Conservation (phyloP, 2,797 vertebrate species). For the Synaphobranchus kaupii region DNA sequence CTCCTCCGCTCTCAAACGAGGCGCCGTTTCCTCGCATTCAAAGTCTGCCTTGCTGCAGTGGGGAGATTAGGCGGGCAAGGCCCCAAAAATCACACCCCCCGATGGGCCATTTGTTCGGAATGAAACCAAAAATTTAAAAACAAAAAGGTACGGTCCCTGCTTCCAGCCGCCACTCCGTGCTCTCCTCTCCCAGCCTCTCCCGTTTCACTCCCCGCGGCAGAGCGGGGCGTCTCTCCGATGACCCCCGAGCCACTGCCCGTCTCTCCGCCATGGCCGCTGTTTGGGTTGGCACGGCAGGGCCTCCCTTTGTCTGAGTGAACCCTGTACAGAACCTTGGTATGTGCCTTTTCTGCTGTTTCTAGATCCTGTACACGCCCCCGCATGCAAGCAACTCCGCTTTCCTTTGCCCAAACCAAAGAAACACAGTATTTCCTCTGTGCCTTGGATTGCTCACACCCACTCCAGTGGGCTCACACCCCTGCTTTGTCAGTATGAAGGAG, state of each 20-base stretch:
- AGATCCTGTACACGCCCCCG: not conserved
- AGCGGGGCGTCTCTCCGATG: not conserved
- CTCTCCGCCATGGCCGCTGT: conserved; percentile 1
- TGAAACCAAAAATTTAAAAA: not conserved
- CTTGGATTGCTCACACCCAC: not conserved
- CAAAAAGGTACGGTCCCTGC: not conserved
- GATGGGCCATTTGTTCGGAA: not conserved
- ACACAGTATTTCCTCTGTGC: not conserved
- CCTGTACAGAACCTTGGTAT: conserved; percentile 2
- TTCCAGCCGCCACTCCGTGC: not conserved
- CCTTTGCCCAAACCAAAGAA: conserved; percentile 4
- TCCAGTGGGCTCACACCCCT: not conserved
- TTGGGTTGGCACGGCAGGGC: conserved; percentile 15
- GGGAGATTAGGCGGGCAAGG: not conserved
- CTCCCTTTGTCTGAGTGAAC: not conserved
- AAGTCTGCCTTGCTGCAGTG: not conserved
- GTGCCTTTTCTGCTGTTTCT: conserved; percentile 23
- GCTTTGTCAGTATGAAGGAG: not conserved
- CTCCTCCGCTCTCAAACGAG: not conserved
- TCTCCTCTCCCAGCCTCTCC: conserved; percentile 9
- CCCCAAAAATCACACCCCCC: not conserved
- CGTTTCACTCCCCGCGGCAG: conserved; percentile 9
- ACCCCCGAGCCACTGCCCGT: not conserved
- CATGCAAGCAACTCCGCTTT: not conserved
- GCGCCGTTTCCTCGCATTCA: not conserved